Percentiles rank a stretch among this genome's conserved stretches.
phyloP scores from a whole-genome alignment of 1,140 invertebrate genomes.

The Aphis gossypii region DNA sequence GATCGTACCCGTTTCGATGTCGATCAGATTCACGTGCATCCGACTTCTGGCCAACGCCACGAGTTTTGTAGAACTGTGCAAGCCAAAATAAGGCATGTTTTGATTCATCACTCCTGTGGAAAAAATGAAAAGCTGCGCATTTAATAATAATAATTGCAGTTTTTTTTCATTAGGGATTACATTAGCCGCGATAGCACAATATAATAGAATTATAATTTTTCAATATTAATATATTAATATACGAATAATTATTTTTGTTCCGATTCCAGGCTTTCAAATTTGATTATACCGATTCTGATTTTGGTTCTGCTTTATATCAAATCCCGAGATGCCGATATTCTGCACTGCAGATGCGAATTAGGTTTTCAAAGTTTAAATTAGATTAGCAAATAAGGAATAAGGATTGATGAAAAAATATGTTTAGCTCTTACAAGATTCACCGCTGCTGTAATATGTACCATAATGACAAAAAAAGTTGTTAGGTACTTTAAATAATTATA shows the following conservation, averaged over 20 bases:
- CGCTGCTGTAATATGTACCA: too few relatives aligned
- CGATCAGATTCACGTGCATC: constrained; percentile 91
- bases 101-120: constrained; percentile 83
- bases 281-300: neutral
- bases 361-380: neutral
- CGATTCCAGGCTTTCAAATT: neutral
- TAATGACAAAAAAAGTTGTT: neutral
- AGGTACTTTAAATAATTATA: neutral
- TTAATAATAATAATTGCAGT: neutral
- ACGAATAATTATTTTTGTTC: neutral
- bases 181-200: neutral
- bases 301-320: neutral
- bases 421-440: neutral
- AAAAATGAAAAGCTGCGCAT: constrained; percentile 38
- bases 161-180: neutral
- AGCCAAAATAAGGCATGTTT: constrained; percentile 87
- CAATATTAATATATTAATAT: neutral
- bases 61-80: constrained; percentile 79
- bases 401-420: neutral
- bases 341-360: neutral
- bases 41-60: constrained; percentile 83
- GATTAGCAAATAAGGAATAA: neutral
- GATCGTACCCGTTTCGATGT: constrained; percentile 81
- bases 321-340: neutral
- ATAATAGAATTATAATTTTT: neutral